phyloP scores from a whole-genome alignment of 2,113 vertebrate genomes.

The Paralichthys olivaceus region DNA sequence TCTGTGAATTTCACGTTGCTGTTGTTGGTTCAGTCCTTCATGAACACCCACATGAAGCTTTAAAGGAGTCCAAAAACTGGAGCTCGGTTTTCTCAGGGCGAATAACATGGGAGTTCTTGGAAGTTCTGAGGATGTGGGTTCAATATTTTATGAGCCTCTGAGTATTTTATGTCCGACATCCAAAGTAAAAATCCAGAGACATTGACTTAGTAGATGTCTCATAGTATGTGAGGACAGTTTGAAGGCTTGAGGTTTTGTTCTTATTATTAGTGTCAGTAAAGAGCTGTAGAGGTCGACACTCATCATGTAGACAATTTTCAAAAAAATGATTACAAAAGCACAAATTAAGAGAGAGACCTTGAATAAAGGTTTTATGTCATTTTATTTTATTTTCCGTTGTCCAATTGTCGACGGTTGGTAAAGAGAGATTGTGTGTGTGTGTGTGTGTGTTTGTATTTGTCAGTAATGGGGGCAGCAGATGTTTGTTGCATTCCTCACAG shows the following conservation, averaged over 20 bases:
- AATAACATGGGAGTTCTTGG: neutral
- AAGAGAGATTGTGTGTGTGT: constrained; percentile 1
- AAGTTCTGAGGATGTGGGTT: neutral
- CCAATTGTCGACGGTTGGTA: no score
- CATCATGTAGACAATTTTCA: neutral
- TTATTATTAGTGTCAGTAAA: neutral
- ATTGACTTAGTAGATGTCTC: neutral
- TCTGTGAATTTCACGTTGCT: no score
- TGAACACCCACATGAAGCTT: no score
- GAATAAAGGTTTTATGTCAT: neutral
- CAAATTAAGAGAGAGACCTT: neutral
- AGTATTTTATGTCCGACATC: neutral
- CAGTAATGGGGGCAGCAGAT: constrained; percentile 78
- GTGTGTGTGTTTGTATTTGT: constrained; percentile 19
- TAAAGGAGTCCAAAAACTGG: no score
- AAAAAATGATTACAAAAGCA: no score
- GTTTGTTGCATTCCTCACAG: constrained; percentile 69
- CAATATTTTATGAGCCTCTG: neutral
- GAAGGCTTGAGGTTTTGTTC: neutral
- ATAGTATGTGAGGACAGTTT: neutral
- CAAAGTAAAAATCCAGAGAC: constrained; percentile 5
- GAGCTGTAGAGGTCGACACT: no score
- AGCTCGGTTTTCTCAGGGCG: no score
- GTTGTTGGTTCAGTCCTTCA: no score
- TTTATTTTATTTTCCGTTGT: neutral